phyloP scores from a whole-genome alignment of 2,888 invertebrate genomes.

The Syrphus vitripennis region DNA sequence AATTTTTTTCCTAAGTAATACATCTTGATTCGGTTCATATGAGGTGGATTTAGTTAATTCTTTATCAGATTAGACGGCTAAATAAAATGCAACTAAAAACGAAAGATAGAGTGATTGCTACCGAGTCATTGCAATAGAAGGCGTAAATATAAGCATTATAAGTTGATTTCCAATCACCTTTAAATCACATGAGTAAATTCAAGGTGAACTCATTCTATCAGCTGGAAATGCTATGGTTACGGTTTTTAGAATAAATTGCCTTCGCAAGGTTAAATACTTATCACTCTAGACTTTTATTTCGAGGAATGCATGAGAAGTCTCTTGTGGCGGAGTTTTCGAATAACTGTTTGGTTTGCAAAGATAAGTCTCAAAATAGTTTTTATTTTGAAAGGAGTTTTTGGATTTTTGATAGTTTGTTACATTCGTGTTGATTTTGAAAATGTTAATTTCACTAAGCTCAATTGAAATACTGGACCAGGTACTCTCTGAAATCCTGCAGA shows the following conservation, averaged over 20 bases:
- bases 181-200: too few relatives aligned
- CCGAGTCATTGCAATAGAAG: background rate
- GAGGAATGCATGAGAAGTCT: conserved; percentile 54
- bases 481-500: too few relatives aligned
- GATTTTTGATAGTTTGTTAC: too few relatives aligned
- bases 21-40: background rate
- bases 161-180: too few relatives aligned
- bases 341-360: background rate
- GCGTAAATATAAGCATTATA: background rate
- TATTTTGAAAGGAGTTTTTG: too few relatives aligned
- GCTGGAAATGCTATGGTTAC: background rate
- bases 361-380: background rate
- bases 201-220: background rate
- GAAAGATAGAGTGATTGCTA: background rate
- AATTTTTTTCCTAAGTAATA: too few relatives aligned
- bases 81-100: background rate
- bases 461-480: too few relatives aligned
- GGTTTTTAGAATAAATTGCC: background rate
- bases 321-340: conserved; percentile 1
- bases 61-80: background rate
- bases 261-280: background rate
- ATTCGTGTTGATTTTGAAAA: too few relatives aligned
- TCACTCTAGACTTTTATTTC: conserved; percentile 2
- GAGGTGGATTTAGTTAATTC: background rate
- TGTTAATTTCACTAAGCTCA: too few relatives aligned